A percentile compares a stretch with the other conserved stretches of the same genome.
These are phyloP conservation scores for Pterocles orientalis DNA, from an alignment of 2,113 vertebrate genomes.

Conservation along the genomic window DNA sequence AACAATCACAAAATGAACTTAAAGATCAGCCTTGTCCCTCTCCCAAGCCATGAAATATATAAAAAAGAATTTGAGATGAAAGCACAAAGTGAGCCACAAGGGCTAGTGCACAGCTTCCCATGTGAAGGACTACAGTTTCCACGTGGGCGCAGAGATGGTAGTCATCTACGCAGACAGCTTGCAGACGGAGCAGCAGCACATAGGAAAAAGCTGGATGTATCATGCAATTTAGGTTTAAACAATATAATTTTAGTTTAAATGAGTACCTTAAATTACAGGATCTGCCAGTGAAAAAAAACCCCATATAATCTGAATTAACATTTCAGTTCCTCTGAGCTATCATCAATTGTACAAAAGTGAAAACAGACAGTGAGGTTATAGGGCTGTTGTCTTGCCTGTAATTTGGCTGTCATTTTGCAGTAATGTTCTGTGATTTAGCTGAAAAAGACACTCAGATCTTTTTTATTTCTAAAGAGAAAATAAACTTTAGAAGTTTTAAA, in stretches of 20 bases:
- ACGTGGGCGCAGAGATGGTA: neutral
- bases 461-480: neutral
- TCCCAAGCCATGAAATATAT: neutral
- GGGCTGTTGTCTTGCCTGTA: neutral
- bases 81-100: neutral
- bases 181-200: neutral
- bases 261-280: constrained; percentile 53
- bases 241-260: constrained; percentile 55
- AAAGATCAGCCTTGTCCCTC: neutral
- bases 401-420: constrained; percentile 31
- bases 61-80: neutral
- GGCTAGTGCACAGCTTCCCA: neutral
- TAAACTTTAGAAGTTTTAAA: neutral
- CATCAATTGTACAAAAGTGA: constrained; percentile 3
- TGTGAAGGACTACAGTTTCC: neutral
- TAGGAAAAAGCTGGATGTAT: neutral
- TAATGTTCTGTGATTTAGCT: neutral
- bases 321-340: neutral
- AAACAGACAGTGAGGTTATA: constrained; percentile 41
- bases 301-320: neutral
- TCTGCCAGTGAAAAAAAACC: neutral
- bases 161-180: neutral
- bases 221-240: constrained; percentile 54
- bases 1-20: neutral
- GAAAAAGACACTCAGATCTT: neutral